phyloP scores from a whole-genome alignment of 1,140 invertebrate species.

The Brachionus rotundiformis region DNA sequence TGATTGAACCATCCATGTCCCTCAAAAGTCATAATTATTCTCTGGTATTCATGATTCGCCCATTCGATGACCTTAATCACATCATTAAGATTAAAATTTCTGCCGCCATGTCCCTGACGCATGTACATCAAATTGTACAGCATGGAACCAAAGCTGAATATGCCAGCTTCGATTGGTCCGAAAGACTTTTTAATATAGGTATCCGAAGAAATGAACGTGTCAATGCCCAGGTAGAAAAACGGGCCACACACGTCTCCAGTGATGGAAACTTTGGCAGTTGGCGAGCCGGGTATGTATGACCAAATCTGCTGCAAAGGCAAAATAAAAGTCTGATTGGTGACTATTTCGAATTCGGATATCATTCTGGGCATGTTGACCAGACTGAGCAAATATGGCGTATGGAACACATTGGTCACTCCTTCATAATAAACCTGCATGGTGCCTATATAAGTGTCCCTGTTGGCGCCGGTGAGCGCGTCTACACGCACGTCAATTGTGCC shows the following conservation, averaged over 20 bases:
- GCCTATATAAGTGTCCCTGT: background rate
- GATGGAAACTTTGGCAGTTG: conserved; percentile 73
- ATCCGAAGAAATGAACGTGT: conserved; percentile 58
- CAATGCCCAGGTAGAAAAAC: conserved; percentile 69
- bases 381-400: conserved; percentile 86
- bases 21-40: conserved; percentile 12
- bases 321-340: conserved; percentile 84
- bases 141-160: conserved; percentile 91
- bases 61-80: conserved; percentile 13
- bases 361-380: conserved; percentile 85
- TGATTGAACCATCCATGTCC: conserved; percentile 58
- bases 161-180: conserved; percentile 87
- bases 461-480: conserved; percentile 2
- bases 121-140: conserved; percentile 87
- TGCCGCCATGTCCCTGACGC: conserved; percentile 64
- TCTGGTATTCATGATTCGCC: conserved; percentile 36
- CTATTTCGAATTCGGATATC: conserved; percentile 91
- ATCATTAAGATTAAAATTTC: conserved; percentile 16
- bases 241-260: conserved; percentile 86
- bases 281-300: conserved; percentile 91
- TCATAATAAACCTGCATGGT: conserved; percentile 71
- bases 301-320: conserved; percentile 83
- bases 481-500: background rate
- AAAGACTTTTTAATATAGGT: conserved; percentile 62
- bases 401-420: conserved; percentile 83